Evolutionary conservation across 2,888 invertebrate genomes (phyloP).

Genomic region (Macaria liturata): DNA sequence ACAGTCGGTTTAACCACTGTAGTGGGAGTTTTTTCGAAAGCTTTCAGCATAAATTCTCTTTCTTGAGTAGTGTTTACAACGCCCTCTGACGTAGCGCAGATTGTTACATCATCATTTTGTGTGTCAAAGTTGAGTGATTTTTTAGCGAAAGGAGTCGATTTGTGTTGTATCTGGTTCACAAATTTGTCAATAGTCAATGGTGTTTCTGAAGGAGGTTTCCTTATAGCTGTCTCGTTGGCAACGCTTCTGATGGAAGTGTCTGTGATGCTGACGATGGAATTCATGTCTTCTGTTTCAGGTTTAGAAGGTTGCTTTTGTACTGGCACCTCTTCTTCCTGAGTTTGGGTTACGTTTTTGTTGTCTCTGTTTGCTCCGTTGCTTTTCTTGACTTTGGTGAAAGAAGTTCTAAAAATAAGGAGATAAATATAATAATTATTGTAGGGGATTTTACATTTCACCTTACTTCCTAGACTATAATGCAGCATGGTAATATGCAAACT

Average conservation of each 20-base stretch:
- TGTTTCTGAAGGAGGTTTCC: constrained; percentile 52
- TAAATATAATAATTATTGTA: neutral
- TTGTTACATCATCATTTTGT: constrained; percentile 49
- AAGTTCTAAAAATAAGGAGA: constrained; percentile 49
- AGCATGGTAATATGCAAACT: too few relatives aligned
- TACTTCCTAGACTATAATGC: too few relatives aligned
- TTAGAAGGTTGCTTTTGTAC: constrained; percentile 28
- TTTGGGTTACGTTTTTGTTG: constrained; percentile 32
- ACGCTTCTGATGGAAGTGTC: constrained; percentile 44
- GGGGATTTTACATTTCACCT: neutral
- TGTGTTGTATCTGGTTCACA: constrained; percentile 62
- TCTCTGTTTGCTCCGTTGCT: constrained; percentile 33
- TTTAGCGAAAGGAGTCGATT: constrained; percentile 70
- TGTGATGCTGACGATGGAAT: constrained; percentile 53
- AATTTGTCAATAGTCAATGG: constrained; percentile 68
- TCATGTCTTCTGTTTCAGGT: constrained; percentile 28
- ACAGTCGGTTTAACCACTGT: constrained; percentile 24
- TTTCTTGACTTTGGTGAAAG: constrained; percentile 49
- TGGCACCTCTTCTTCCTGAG: constrained; percentile 36
- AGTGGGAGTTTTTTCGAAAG: constrained; percentile 58
- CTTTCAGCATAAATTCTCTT: constrained; percentile 65
- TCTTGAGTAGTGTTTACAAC: constrained; percentile 67
- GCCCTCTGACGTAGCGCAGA: constrained; percentile 52
- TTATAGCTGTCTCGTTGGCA: constrained; percentile 49
- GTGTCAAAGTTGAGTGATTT: constrained; percentile 67